Percentiles rank a stretch among this genome's conserved stretches.
Conservation (phyloP, 2,888 invertebrate species). For the Meiosimyza platycephala region DNA sequence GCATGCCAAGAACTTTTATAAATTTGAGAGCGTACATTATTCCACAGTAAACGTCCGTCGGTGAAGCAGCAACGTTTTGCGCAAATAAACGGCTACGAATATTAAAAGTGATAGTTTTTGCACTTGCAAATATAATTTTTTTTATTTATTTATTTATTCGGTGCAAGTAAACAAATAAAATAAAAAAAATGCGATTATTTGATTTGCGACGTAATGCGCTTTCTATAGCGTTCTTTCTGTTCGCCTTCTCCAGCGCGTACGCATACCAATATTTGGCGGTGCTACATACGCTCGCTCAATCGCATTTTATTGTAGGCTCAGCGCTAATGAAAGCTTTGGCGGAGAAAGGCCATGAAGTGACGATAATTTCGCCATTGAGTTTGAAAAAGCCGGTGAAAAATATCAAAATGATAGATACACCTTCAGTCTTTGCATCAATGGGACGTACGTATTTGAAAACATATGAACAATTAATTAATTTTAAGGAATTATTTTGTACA, state of each 20-base stretch:
- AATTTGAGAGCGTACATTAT: too few species aligned
- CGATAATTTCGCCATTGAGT: conserved; percentile 59
- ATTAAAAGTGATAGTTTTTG: neutral
- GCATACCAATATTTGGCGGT: conserved; percentile 54
- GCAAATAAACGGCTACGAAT: too few species aligned
- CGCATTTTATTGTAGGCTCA: conserved; percentile 61
- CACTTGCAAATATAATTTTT: neutral
- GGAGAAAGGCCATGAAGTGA: conserved; percentile 64
- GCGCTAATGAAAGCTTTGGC: conserved; percentile 63
- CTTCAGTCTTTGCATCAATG: conserved; percentile 28
- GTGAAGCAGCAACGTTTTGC: too few species aligned
- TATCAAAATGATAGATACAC: conserved; percentile 51
- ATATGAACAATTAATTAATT: neutral
- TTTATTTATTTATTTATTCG: neutral
- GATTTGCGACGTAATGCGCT: neutral
- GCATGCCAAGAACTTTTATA: too few species aligned
- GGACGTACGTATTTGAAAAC: conserved; percentile 31
- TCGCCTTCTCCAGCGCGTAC: conserved; percentile 36
- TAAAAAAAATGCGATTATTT: neutral
- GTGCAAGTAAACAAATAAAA: neutral
- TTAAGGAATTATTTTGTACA: too few species aligned
- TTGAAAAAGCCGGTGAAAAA: conserved; percentile 57
- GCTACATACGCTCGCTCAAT: conserved; percentile 52
- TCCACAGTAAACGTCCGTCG: too few species aligned
- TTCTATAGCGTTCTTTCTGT: neutral